Percentiles rank a stretch among this genome's conserved stretches.
Evolutionary conservation across 2,888 invertebrate species (phyloP).

Genomic region (Furcula furcula): DNA sequence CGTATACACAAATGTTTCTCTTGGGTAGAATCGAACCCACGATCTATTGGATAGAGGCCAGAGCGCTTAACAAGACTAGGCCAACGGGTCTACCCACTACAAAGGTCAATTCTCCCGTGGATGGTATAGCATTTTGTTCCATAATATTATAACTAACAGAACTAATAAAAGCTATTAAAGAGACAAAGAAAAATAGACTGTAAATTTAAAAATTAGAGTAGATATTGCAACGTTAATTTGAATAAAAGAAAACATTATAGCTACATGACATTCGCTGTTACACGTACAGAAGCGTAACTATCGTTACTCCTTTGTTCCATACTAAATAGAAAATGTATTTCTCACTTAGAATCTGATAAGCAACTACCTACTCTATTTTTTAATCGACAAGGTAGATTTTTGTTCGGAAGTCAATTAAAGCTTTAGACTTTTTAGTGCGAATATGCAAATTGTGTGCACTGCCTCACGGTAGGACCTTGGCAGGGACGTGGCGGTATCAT

Average conservation of each 20-base stretch:
- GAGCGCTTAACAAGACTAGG: too few species aligned
- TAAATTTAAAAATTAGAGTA: conserved; percentile 16
- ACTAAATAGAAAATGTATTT: conserved; percentile 27
- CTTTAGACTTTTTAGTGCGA: conserved; percentile 40
- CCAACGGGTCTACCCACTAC: too few species aligned
- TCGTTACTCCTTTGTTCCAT: conserved; percentile 52
- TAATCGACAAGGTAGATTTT: conserved; percentile 23
- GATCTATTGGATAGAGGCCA: too few species aligned
- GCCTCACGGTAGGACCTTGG: conserved; percentile 63
- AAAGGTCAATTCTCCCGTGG: too few species aligned
- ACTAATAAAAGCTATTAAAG: conserved; percentile 24
- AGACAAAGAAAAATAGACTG: conserved; percentile 23
- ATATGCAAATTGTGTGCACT: conserved; percentile 58
- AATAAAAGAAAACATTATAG: conserved; percentile 40
- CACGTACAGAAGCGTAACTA: conserved; percentile 63
- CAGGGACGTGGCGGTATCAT: conserved; percentile 67
- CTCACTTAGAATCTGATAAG: conserved; percentile 6
- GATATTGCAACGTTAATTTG: conserved; percentile 24
- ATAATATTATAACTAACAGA: neutral
- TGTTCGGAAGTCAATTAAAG: conserved; percentile 7
- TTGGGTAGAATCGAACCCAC: too few species aligned
- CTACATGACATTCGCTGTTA: conserved; percentile 63
- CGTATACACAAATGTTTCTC: too few species aligned
- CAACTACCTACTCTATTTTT: conserved; percentile 17
- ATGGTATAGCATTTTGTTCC: conserved; percentile 9